phyloP scores from a whole-genome alignment of 2,797 vertebrate genomes.

The Xenops minutus region DNA sequence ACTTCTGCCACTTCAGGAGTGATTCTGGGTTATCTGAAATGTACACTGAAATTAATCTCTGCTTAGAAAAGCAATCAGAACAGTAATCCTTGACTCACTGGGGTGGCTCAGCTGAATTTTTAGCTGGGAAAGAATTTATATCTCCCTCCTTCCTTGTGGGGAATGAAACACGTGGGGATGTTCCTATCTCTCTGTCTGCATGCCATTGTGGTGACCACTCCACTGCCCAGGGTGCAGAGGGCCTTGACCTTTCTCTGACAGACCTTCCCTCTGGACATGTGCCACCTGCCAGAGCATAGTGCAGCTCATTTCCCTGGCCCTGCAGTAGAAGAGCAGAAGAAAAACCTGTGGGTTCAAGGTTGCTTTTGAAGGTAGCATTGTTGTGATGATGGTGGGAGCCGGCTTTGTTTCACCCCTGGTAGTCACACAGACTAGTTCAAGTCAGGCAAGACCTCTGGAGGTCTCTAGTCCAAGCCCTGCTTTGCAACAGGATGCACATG shows the following conservation, averaged over 20 bases:
- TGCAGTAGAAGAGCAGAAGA: not conserved
- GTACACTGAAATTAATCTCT: conserved; percentile 54
- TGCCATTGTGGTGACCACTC: not conserved
- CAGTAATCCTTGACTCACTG: conserved; percentile 52
- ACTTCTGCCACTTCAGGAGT: conserved; percentile 9
- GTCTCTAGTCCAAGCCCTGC: not conserved
- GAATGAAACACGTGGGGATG: not conserved
- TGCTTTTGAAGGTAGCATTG: not conserved
- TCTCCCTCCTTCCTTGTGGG: conserved; percentile 24
- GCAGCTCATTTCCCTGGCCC: not conserved
- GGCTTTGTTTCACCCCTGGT: not conserved
- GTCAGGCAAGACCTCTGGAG: not conserved
- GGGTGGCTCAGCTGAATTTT: not conserved
- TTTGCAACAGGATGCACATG: not conserved
- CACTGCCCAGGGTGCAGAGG: not conserved
- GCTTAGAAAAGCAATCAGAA: conserved; percentile 38
- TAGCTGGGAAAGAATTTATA: not conserved
- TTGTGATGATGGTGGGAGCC: not conserved
- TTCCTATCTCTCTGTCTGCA: not conserved
- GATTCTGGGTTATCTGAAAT: conserved; percentile 42
- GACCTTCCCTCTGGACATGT: not conserved
- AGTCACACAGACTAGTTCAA: not conserved
- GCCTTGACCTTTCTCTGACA: not conserved
- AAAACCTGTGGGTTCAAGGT: not conserved
- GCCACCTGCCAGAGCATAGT: not conserved